Base-by-base conservation (phyloP, 2,113 vertebrate genomes). In the Aplodontia rufa region DNA sequence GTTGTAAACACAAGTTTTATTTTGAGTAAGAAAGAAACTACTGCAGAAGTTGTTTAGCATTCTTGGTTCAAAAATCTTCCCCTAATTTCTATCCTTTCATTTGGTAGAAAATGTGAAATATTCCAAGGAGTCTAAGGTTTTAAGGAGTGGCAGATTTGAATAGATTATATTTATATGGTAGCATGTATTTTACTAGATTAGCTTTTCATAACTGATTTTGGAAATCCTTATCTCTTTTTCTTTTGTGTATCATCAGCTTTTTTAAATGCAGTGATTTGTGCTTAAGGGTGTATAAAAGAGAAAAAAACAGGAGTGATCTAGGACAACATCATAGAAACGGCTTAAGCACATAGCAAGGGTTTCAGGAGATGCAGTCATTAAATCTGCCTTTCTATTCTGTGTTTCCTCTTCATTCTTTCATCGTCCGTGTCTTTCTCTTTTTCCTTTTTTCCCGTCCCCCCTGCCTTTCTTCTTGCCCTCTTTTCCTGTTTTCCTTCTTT, bases 21-120 rank as follows among this genome's bases (percentile, higher is more conserved):
- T 97, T 97, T 97, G 90, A 94, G 94, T 95, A 92, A 89, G 95
- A 96, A 94, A 82, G 71, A 95, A 97, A 96, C 96, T 93, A 60
- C 78, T 94, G 68, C 62, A 96, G 90, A 96, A 97, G 49, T 96
- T 97, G 96, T 91, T 97, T 96, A 93, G 80, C 40, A 84, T 89
- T 88, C 53, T 90, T 87, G 45, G 58, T 93, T 96, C 82, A 94
- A 60, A 94, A 60, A 47, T n/a, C 69, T 95, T 94, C 94, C 79
- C 68, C 75, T 88, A 42, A 60, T 80, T 96, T 96, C 92, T 32
- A 66, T 58, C 71, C 62, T 97, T 94, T 71, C 55, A 37, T 94
- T 93, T 96, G 58, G 20, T 94, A 90, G 40, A 71, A 95, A 83
- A 91, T 83, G 32, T 95, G 71, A 79, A 96, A 62, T 86, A 96